Base-by-base conservation (phyloP, 2,888 invertebrate species). In the Maniola hyperantus region DNA sequence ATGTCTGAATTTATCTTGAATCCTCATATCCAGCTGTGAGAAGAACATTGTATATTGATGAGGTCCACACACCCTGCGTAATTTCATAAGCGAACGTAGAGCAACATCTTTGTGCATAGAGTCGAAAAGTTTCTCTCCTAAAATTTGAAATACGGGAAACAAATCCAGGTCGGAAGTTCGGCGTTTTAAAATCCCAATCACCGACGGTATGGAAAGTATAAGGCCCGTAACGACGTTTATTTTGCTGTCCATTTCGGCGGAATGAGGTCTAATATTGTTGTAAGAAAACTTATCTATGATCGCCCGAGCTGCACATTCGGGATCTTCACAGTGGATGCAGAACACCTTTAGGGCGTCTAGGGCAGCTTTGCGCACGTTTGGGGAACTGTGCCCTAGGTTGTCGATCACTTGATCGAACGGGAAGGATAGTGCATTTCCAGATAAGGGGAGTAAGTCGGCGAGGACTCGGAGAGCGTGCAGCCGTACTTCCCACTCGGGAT, bases 401-500 rank as follows among this genome's bases (percentile, higher is more conserved):
- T 94, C 94, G 39, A 97, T 94, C 62, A 97, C 91, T 81, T 96
- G 95, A 50, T 95, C 94, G 91, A 97, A 95, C 66, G 95, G 94
- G 68, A 93, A 92, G 73, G 97, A 95, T 15, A 97, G 92, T 63
- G 94, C 94, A 60, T 94, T 93, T 51, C 94, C 94, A 71, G 97
- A 93, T 50, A 96, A 94, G 5, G 97, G 96, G 58, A 97, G 90
- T 1, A 97, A 94, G 84, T 97, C 97, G 36, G 95, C 95, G 46
- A 97, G 93, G 8, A 97, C 96, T 62, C 97, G 88, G 6, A 97
- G 88, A 34, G 97, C 97, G 83, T 97, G 96, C 72, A 97, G 95
- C 10, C 97, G 94, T 44, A 97, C 97, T 85, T 97, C 96, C 95
- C 96, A 96, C 83, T 97, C 97, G 0, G 96, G 96, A 82, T 96